Evolutionary conservation across 2,888 invertebrate genomes (phyloP), one percentile per base, ranked within the genome.

Genomic region (Drosophila leonis): DNA sequence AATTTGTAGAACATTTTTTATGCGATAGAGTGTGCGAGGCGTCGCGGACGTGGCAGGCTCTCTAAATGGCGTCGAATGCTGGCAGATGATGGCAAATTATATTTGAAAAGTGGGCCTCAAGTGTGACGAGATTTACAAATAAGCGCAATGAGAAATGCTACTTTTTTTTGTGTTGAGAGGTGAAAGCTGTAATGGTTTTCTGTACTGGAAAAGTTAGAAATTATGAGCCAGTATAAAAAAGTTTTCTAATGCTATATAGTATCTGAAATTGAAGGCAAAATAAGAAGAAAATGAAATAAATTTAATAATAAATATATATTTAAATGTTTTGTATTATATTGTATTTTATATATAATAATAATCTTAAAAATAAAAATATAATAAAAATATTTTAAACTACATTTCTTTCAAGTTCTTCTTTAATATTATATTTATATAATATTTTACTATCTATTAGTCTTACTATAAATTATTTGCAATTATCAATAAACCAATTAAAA

Each of bases 1-100:
- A 78, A 78, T 75, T 69, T 75, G 68, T 68, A 66, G 61, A 63
- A 65, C 78, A 78, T 78, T 78, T 78, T 68, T 74, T 75, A 74
- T 62, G 42, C 18, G 29, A 29, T 24, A n/a, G 35, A 35, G 5
- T 10, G 6, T 8, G 44, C 12, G 24, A 27, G 33, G 20, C 18
- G 20, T 24, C 31, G 42, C 20, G 37, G 10, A n/a, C 33, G 33
- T 9, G n/a, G 39, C 13, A 0, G 41, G 62, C 29, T 27, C 46
- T 56, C 60, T 57, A 68, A 75, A 66, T 66, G 71, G 56, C 63
- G 55, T 37, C 59, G 59, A 72, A 27, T 63, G 63, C 57, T 65
- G 65, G 63, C 75, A 71, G 66, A 66, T 75, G 71, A 75, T 75
- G 75, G 64, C 66, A 27, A 75, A 75, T 75, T 75, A 75, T 75